These are phyloP conservation scores for Calcarius ornatus DNA, from an alignment of 2,113 vertebrate species.

Conservation along the genomic window DNA sequence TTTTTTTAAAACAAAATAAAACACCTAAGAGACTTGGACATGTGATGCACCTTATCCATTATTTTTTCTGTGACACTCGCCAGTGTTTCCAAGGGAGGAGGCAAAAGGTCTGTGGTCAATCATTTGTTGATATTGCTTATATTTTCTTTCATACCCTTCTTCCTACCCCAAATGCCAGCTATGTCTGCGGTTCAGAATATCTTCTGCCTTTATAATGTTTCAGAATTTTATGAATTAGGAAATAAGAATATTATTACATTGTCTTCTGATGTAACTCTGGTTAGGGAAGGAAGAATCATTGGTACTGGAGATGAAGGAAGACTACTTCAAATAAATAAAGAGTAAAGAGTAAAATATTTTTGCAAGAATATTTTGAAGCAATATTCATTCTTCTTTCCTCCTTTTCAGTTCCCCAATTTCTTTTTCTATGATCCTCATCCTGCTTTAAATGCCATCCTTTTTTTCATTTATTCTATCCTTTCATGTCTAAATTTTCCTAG, in stretches of 20 bases:
- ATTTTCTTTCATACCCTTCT: not conserved
- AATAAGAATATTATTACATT: not conserved
- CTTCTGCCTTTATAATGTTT: not conserved
- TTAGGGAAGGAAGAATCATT: not conserved
- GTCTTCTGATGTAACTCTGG: not conserved
- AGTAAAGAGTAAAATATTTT: not conserved
- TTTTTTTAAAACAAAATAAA: not conserved
- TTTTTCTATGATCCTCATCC: not conserved
- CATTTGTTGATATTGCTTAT: not conserved
- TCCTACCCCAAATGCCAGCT: not conserved
- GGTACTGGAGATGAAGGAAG: not conserved
- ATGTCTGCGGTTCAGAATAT: not conserved
- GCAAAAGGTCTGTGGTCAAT: not conserved
- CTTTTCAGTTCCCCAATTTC: not conserved
- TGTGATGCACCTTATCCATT: not conserved
- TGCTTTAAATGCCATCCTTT: not conserved
- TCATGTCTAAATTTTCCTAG: not conserved
- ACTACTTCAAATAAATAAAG: not conserved
- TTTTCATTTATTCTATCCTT: not conserved
- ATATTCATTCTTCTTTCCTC: not conserved
- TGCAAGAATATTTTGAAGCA: not conserved
- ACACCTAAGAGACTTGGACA: not conserved
- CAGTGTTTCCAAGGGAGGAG: not conserved
- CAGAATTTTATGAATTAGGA: not conserved
- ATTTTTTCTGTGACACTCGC: not conserved